Evolutionary conservation across 1,140 invertebrate species (phyloP).

Genomic region (Stegodyphus mimosarum): DNA sequence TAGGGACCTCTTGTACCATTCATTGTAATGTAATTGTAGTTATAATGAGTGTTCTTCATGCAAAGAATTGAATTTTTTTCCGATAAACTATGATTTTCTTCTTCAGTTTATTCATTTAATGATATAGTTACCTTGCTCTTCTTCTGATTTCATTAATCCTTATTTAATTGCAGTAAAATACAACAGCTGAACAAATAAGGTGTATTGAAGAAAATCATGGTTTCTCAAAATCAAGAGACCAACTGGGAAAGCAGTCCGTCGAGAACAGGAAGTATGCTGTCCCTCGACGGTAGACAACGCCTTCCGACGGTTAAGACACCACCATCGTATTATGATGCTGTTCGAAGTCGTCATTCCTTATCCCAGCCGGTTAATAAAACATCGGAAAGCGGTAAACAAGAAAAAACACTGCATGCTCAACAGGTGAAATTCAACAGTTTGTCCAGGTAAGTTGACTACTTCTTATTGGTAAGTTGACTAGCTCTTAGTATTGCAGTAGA

Average conservation of each 20-base stretch:
- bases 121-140: no score
- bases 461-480: neutral
- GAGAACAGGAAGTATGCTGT: conserved; percentile 34
- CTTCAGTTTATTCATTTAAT: no score
- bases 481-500: neutral
- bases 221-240: conserved; percentile 36
- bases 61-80: no score
- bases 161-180: no score
- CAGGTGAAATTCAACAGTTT: conserved; percentile 54
- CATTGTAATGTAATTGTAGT: no score
- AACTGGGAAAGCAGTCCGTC: conserved; percentile 25
- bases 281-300: conserved; percentile 32
- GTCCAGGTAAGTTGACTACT: conserved; percentile 27
- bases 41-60: no score
- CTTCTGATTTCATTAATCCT: no score
- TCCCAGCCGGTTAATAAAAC: conserved; percentile 42
- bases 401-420: conserved; percentile 14
- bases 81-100: no score
- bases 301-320: conserved; percentile 21
- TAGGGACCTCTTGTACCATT: no score
- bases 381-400: conserved; percentile 18
- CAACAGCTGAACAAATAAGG: no score
- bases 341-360: conserved; percentile 37
- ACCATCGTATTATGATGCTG: conserved; percentile 51
- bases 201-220: conserved; percentile 5